Evolutionary conservation across 2,797 vertebrate genomes (phyloP).

Genomic region (Sebastes cheni): DNA sequence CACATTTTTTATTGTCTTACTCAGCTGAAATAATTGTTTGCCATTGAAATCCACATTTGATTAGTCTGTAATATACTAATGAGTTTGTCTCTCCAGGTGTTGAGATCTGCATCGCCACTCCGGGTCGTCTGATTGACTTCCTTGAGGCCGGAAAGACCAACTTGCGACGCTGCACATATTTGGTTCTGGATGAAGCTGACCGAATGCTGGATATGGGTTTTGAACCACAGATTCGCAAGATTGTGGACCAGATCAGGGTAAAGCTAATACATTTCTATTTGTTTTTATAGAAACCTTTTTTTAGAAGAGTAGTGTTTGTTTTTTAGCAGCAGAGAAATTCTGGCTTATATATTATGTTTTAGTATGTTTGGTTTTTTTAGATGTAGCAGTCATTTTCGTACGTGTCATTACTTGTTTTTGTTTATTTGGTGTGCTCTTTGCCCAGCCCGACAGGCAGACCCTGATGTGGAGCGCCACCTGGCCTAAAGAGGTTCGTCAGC

Average conservation of each 20-base stretch:
- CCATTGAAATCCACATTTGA: background rate
- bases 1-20: background rate
- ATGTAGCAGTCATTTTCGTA: background rate
- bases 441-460: constrained; percentile 94
- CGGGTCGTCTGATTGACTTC: constrained; percentile 95
- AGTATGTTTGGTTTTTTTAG: background rate
- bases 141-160: constrained; percentile 95
- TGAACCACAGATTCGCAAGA: constrained; percentile 96
- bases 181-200: constrained; percentile 95
- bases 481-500: constrained; percentile 96
- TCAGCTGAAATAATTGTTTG: background rate
- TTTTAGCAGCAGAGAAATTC: background rate
- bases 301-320: background rate
- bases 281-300: background rate
- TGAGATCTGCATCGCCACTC: constrained; percentile 98
- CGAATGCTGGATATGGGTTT: constrained; percentile 99
- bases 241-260: constrained; percentile 96
- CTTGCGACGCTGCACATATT: constrained; percentile 92
- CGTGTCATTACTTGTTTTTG: background rate
- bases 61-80: background rate
- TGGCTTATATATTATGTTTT: background rate
- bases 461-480: constrained; percentile 99
- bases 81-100: constrained; percentile 81
- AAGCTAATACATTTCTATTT: background rate
- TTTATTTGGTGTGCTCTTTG: background rate